Percentiles rank a stretch among this genome's conserved stretches.
Evolutionary conservation across 1,140 invertebrate genomes (phyloP).

Genomic region (Drosophila murphyi): DNA sequence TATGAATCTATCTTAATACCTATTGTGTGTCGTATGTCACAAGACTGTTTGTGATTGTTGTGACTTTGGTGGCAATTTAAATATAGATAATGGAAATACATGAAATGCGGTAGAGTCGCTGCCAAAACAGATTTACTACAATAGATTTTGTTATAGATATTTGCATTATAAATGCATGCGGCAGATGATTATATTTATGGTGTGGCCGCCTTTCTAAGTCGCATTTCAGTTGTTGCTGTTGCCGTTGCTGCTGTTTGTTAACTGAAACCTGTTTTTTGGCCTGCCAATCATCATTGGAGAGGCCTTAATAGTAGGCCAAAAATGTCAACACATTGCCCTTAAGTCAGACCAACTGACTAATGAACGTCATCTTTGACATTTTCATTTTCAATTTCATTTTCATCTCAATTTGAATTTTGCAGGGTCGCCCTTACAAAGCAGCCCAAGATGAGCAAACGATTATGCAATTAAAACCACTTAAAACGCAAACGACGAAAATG

Average conservation of each 20-base stretch:
- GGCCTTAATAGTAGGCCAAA: conserved; percentile 28
- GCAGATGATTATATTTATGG: conserved; percentile 10
- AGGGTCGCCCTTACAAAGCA: conserved; percentile 19
- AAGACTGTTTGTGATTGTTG: conserved; percentile 20
- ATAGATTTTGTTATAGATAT: conserved; percentile 56
- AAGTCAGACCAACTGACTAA: conserved; percentile 25
- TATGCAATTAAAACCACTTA: conserved; percentile 25
- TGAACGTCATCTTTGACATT: conserved; percentile 62
- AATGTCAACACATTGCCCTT: conserved; percentile 22
- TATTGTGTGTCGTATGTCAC: conserved; percentile 14
- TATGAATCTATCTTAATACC: no score
- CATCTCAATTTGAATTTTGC: conserved; percentile 28
- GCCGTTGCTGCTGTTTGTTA: neutral
- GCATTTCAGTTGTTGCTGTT: neutral
- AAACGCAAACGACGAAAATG: conserved; percentile 19
- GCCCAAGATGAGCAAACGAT: conserved; percentile 18
- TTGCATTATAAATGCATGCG: conserved; percentile 55
- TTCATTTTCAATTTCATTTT: conserved; percentile 53
- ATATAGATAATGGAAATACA: conserved; percentile 46
- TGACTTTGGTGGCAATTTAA: conserved; percentile 47
- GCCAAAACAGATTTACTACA: conserved; percentile 43
- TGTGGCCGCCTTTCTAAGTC: conserved; percentile 56
- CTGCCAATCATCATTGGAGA: neutral
- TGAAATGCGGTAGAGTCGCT: conserved; percentile 62
- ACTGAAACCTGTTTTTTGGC: conserved; percentile 10